phyloP scores from a whole-genome alignment of 2,797 vertebrate genomes.

The Psittacula derbiana region DNA sequence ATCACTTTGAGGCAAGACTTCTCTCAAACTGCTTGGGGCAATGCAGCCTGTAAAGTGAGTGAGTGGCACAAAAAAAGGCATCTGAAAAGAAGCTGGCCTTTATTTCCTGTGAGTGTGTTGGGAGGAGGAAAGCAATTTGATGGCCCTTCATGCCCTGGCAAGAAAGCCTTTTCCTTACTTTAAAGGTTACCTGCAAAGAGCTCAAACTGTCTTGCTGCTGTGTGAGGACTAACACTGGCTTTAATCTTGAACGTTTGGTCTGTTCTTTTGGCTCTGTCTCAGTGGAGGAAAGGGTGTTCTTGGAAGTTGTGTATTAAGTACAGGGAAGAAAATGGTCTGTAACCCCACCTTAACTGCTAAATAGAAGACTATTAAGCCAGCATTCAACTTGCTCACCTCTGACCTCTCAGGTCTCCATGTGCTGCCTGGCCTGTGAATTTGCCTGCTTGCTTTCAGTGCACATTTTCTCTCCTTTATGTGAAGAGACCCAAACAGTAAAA shows the following conservation, averaged over 20 bases:
- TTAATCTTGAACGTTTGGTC: conserved; percentile 24
- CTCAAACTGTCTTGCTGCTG: not conserved
- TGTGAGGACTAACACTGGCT: not conserved
- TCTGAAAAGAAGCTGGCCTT: conserved; percentile 6
- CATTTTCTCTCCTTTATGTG: not conserved
- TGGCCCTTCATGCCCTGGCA: conserved; percentile 28
- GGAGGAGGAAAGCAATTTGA: conserved; percentile 22
- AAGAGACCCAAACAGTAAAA: not conserved
- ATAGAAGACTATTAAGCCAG: not conserved
- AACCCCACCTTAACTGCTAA: not conserved
- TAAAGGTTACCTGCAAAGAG: conserved; percentile 34
- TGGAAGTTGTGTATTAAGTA: not conserved
- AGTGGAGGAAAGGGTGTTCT: not conserved
- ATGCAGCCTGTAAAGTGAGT: not conserved
- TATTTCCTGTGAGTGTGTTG: not conserved
- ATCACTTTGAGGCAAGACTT: conserved; percentile 29
- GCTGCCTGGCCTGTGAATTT: not conserved
- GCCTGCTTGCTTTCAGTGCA: not conserved
- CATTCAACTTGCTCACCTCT: not conserved
- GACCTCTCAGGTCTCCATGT: not conserved
- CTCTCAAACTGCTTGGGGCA: not conserved
- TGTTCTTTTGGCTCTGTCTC: not conserved
- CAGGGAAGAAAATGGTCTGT: conserved; percentile 2
- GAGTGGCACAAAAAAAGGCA: conserved; percentile 2
- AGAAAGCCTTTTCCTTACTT: conserved; percentile 18